phyloP scores from a whole-genome alignment of 1,140 invertebrate species.

The Tetramorium parvispinum region DNA sequence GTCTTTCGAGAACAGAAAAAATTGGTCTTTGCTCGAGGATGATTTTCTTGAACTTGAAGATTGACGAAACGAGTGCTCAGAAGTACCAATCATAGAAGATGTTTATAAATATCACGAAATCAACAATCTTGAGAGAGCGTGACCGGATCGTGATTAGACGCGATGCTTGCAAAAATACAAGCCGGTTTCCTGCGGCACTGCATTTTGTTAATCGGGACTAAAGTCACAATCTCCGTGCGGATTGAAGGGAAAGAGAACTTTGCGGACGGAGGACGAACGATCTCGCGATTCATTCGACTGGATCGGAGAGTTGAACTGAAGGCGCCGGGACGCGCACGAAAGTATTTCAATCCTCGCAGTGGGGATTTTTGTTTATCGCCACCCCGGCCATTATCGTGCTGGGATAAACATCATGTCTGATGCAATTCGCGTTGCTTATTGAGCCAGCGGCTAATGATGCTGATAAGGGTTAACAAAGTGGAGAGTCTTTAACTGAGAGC shows the following conservation, averaged over 20 bases:
- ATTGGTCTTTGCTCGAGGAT: neutral
- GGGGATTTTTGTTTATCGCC: constrained; percentile 81
- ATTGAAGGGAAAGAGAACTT: neutral
- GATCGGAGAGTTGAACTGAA: constrained; percentile 72
- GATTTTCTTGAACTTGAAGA: neutral
- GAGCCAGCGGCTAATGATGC: constrained; percentile 79
- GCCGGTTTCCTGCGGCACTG: neutral
- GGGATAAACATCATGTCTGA: constrained; percentile 84
- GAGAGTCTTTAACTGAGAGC: constrained; percentile 72
- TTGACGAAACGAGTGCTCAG: neutral
- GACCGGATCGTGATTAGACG: neutral
- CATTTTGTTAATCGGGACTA: neutral
- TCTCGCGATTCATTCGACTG: constrained; percentile 28
- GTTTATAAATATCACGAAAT: neutral
- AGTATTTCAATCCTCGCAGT: constrained; percentile 79
- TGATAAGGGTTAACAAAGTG: constrained; percentile 81
- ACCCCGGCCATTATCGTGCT: constrained; percentile 76
- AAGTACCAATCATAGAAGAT: neutral
- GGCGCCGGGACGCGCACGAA: constrained; percentile 61
- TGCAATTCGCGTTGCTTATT: constrained; percentile 81
- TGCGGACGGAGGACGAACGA: neutral
- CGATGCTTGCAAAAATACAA: neutral
- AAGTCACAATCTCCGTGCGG: neutral
- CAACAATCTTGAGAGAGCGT: neutral
- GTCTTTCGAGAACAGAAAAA: neutral